Percentiles rank a stretch among this genome's conserved stretches.
phyloP scores from a whole-genome alignment of 1,140 invertebrate species.

The Diabrotica undecimpunctata region DNA sequence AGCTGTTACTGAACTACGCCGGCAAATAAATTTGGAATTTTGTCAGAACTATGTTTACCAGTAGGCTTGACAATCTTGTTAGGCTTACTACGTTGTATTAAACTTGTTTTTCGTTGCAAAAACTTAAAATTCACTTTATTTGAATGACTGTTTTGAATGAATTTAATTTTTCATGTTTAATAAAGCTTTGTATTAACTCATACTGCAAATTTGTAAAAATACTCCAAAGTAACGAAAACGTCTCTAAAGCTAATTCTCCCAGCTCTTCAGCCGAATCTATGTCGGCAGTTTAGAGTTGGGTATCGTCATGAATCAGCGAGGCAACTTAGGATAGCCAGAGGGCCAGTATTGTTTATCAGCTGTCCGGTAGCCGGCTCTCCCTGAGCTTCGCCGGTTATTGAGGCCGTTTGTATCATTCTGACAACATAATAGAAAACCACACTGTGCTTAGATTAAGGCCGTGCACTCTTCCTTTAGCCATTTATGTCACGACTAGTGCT shows the following conservation, averaged over 20 bases:
- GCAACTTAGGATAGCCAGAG: slow-evolving; percentile 32
- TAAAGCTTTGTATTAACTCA: too few species aligned
- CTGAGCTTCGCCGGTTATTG: slow-evolving; percentile 40
- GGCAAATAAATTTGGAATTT: too few species aligned
- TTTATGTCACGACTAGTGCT: slow-evolving; percentile 35
- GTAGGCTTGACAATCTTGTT: too few species aligned
- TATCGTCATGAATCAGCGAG: slow-evolving; percentile 28
- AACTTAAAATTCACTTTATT: too few species aligned
- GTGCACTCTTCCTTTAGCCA: slow-evolving; percentile 32
- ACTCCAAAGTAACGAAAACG: too few species aligned
- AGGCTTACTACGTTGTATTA: too few species aligned
- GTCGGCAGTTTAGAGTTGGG: not conserved
- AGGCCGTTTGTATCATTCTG: slow-evolving; percentile 44
- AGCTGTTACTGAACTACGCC: too few species aligned
- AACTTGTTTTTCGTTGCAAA: too few species aligned
- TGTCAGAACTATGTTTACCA: too few species aligned
- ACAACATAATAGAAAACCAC: slow-evolving; percentile 45
- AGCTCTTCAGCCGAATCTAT: not conserved
- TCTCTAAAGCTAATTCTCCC: too few species aligned
- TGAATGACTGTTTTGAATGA: too few species aligned
- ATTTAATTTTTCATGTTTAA: too few species aligned
- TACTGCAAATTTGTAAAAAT: not conserved
- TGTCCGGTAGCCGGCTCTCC: slow-evolving; percentile 38
- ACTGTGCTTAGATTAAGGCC: slow-evolving; percentile 40
- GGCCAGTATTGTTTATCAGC: slow-evolving; percentile 42